These are phyloP conservation scores for Echinarachnius parma DNA, from an alignment of 53 echinoderm and acorn worm genomes.

Conservation along the genomic window DNA sequence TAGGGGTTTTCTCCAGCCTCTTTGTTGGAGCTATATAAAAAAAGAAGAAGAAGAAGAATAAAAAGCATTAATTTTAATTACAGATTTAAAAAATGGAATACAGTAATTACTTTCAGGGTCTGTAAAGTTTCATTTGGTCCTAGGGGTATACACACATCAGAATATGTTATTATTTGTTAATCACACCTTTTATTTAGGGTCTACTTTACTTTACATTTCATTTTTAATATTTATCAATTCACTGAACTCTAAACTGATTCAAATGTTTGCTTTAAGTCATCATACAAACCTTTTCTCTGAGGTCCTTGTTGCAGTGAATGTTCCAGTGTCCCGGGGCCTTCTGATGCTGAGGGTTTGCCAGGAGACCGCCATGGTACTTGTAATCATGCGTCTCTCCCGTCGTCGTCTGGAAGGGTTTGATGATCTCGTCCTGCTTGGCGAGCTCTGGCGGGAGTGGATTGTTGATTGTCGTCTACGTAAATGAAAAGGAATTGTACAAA, in stretches of 20 bases:
- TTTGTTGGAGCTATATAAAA: conserved; percentile 67
- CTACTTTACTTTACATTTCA: too few relatives aligned
- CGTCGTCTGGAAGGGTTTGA: conserved; percentile 92
- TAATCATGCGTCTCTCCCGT: conserved; percentile 84
- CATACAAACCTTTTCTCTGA: conserved; percentile 89
- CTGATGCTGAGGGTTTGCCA: conserved; percentile 72
- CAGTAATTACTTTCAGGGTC: too few relatives aligned
- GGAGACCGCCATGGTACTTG: conserved; percentile 79
- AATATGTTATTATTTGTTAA: not conserved
- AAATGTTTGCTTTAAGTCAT: too few relatives aligned
- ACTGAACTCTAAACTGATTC: too few relatives aligned
- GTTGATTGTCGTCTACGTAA: conserved; percentile 79
- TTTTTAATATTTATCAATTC: too few relatives aligned
- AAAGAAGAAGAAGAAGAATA: conserved; percentile 15
- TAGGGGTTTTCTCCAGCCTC: conserved; percentile 89
- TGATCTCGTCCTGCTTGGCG: conserved; percentile 99
- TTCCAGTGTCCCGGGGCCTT: conserved; percentile 99
- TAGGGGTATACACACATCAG: not conserved
- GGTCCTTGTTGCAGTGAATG: conserved; percentile 86
- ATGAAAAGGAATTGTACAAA: not conserved
- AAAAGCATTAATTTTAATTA: too few relatives aligned
- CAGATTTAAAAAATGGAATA: not conserved
- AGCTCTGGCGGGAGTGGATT: conserved; percentile 90
- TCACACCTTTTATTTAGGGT: too few relatives aligned
- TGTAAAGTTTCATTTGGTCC: not conserved